Evolutionary conservation across 2,797 vertebrate genomes (phyloP).

Genomic region (Clamator glandarius): DNA sequence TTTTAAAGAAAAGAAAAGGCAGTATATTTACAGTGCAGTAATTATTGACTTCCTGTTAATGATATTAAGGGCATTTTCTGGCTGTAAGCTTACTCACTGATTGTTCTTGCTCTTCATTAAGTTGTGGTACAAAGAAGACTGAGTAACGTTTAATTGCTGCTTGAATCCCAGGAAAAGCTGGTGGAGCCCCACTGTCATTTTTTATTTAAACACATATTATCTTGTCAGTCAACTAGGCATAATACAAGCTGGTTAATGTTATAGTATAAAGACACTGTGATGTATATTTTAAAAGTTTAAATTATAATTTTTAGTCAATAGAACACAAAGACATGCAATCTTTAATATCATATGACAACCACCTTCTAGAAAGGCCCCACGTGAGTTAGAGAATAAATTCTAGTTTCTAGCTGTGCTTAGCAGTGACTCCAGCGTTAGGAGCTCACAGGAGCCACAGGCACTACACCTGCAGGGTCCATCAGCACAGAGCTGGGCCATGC

Average conservation of each 20-base stretch:
- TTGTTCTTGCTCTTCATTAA: constrained; percentile 16
- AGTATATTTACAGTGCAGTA: neutral
- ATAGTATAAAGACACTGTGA: neutral
- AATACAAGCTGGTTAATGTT: neutral
- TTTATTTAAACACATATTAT: constrained; percentile 43
- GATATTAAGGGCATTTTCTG: neutral
- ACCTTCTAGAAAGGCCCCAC: neutral
- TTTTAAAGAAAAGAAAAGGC: neutral
- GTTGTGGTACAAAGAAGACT: neutral
- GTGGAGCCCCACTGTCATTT: neutral
- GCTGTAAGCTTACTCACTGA: neutral
- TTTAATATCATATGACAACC: neutral
- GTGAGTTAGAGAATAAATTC: neutral
- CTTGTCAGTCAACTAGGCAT: constrained; percentile 26
- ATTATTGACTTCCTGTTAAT: constrained; percentile 20
- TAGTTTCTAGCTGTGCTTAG: neutral
- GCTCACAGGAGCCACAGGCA: neutral
- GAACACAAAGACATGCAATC: neutral
- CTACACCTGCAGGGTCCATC: neutral
- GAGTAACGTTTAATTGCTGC: neutral
- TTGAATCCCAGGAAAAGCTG: constrained; percentile 20
- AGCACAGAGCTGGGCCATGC: neutral
- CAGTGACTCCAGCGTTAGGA: neutral
- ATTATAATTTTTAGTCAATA: constrained; percentile 1
- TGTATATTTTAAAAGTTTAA: constrained; percentile 34